Base-by-base conservation (phyloP, 2,797 vertebrate species). In the Ctenopoma kingsleyae region DNA sequence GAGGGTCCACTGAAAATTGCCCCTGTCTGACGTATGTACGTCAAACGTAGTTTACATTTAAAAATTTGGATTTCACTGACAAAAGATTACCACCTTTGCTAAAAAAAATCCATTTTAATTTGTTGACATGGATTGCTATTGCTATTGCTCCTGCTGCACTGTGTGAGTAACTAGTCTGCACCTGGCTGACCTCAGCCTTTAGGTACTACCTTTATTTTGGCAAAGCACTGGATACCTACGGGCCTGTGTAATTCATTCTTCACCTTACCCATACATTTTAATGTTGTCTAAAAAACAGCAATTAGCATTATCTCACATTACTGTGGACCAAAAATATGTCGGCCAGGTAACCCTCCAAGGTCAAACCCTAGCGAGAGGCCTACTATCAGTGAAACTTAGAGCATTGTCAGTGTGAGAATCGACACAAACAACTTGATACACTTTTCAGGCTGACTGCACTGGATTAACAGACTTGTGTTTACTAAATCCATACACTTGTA, bases 221-320 rank as follows among this genome's bases (percentile, higher is more conserved):
- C 59, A 41, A 52, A 20, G 55, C 62, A 44, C 54, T 68, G 63
- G 76, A 86, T 80, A 79, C 77, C 81, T 74, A 77, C 17, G 2
- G 76, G 83, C 66, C 76, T 67, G 59, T 79, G 80, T 27, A 16
- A 63, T 76, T 87, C 78, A 67, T 73, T 80, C 79, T 36, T 77
- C 80, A 76, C 84, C 71, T 82, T 56, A 41, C 22, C 62, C 53
- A 49, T 36, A 50, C 68, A 59, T 70, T 73, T 27, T 88, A 72
- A 90, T 84, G 87, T 67, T 1, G 8, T 71, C 64, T 67, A 43
- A 83, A 56, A 0, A 19, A n/a, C 56, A 73, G 53, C 66, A 83
- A 77, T 90, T n/a, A n/a, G n/a, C n/a, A n/a, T n/a, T 54, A 84
- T 73, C 74, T 83, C 68, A 83, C 87, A 92, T 92, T 92, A 85